Percentiles rank a stretch among this genome's conserved stretches.
phyloP scores from a whole-genome alignment of 2,113 vertebrate genomes.

The Pogona vitticeps region DNA sequence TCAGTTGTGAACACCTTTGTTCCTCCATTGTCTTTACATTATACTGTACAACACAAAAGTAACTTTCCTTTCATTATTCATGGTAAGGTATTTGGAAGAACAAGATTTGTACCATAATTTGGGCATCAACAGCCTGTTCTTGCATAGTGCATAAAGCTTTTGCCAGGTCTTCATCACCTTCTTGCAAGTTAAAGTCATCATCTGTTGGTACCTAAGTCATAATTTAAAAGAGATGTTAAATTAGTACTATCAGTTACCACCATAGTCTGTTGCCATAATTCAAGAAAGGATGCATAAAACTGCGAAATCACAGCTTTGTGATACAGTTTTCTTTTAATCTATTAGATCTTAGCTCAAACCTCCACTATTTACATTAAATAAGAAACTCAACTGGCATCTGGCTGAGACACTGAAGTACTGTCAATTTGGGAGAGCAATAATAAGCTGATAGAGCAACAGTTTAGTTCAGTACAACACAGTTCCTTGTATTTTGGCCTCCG shows the following conservation, averaged over 20 bases:
- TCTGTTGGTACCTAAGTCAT: conserved; percentile 71
- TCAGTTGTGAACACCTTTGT: not conserved
- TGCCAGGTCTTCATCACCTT: conserved; percentile 83
- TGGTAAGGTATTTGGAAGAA: not conserved
- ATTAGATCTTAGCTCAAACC: not conserved
- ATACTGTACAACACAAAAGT: not conserved
- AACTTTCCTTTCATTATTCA: not conserved
- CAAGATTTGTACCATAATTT: conserved; percentile 65
- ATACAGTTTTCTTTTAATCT: not conserved
- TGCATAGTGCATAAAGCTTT: conserved; percentile 72
- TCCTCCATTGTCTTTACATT: not conserved
- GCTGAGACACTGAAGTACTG: not conserved
- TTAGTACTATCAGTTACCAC: not conserved
- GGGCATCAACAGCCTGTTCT: conserved; percentile 66
- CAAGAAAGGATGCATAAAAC: not conserved
- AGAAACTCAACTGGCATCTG: not conserved
- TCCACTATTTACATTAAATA: not conserved
- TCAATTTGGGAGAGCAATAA: not conserved
- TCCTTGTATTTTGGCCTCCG: not conserved
- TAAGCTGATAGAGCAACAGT: not conserved
- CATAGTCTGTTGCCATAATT: not conserved
- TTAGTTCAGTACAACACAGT: not conserved
- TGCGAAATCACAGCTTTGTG: too few relatives aligned
- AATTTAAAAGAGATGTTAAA: not conserved
- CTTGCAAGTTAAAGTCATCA: conserved; percentile 76